Base-by-base conservation (phyloP, 2,888 invertebrate species). In the Philereme vetulata region DNA sequence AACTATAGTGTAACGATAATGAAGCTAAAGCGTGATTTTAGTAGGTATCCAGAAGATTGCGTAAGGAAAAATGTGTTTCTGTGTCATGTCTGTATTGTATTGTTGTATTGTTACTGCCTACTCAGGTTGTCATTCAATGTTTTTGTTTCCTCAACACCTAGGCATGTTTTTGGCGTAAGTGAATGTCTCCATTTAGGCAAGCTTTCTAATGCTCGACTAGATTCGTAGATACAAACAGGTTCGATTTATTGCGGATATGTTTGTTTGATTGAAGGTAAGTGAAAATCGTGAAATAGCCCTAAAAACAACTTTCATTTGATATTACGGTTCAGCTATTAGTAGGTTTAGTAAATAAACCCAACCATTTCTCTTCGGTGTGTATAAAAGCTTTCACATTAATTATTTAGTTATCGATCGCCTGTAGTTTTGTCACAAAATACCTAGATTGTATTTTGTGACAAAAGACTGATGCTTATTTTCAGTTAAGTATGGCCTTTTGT, bases 21-120 rank as follows among this genome's bases (percentile, higher is more conserved):
- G 66, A 76, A 76, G 76, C 76, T 50, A 48, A 73, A 75, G 75
- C 76, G 57, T 69, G 51, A 65, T 66, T 56, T 74, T 75, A 73
- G 67, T 72, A 63, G 56, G 61, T 62, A 65, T 63, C 71, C 65
- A 68, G 50, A 71, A 68, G 58, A 64, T 57, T 57, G 57, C 54
- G 40, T 57, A 34, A 65, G 61, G 62, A 56, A 62, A 62, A 66
- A 53, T 65, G 62, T 72, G 60, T 66, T 58, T 60, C 63, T 67
- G 65, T 68, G 61, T 59, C 48, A 53, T 57, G 64, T 62, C 52
- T 64, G 60, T 65, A 8, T 44, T 46, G 56, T 55, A 44, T 48
- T 44, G 48, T 48, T 40, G 35, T 46, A n/a, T 46, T 35, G 32
- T 51, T n/a, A 33, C 34, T 33, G 44, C 36, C 38, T 49, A 47